Evolutionary conservation across 1,140 invertebrate genomes (phyloP).

Genomic region (Drosophila melanica): DNA sequence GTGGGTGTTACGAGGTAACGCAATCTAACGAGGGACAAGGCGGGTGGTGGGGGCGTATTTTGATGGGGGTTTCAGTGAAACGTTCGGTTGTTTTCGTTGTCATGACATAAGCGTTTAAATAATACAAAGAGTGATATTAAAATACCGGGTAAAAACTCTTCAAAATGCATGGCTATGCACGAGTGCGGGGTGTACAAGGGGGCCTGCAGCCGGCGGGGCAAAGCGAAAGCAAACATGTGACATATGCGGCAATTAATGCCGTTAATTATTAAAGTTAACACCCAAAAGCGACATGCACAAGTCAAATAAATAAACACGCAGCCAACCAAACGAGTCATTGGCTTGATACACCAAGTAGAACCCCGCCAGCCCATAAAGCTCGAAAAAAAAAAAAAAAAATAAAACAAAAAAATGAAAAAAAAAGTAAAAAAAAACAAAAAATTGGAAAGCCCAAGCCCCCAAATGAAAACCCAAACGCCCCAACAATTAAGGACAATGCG

Average conservation of each 20-base stretch:
- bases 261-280: conserved; percentile 82
- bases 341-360: conserved; percentile 10
- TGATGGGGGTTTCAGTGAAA: background rate
- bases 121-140: conserved; percentile 39
- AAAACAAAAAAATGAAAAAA: background rate
- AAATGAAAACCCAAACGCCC: conserved; percentile 56
- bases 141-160: conserved; percentile 32
- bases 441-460: conserved; percentile 23
- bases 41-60: background rate
- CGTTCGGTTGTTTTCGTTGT: conserved; percentile 15
- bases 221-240: conserved; percentile 70
- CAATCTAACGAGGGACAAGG: too few relatives aligned
- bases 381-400: conserved; percentile 1
- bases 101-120: conserved; percentile 70
- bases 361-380: background rate
- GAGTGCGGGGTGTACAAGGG: conserved; percentile 15
- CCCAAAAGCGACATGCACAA: conserved; percentile 81
- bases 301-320: conserved; percentile 82
- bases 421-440: background rate
- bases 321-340: conserved; percentile 44
- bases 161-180: conserved; percentile 33
- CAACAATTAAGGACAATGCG: conserved; percentile 78
- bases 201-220: background rate
- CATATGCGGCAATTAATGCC: conserved; percentile 81
- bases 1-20: conserved; percentile 12